These are phyloP conservation scores for Chlorops oryzae DNA, from an alignment of 1,140 invertebrate genomes.

Conservation along the genomic window DNA sequence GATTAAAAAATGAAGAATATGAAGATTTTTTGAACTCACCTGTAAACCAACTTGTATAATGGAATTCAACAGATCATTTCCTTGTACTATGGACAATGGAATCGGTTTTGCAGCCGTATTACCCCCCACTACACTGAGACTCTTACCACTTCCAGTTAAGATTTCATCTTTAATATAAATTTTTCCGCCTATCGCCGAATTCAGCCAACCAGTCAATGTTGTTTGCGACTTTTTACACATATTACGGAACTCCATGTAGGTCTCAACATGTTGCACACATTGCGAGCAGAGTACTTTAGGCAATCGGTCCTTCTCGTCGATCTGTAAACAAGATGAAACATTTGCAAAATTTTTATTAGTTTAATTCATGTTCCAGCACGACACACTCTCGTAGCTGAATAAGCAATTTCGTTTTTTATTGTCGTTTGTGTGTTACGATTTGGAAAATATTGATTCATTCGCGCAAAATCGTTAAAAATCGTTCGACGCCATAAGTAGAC, in stretches of 20 bases:
- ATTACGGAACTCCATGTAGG: slow-evolving; percentile 57
- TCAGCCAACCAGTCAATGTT: slow-evolving; percentile 62
- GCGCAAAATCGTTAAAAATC: too few relatives aligned
- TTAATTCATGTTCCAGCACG: background rate
- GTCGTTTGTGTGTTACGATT: too few relatives aligned
- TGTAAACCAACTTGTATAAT: slow-evolving; percentile 45
- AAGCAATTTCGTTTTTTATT: too few relatives aligned
- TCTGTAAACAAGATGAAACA: slow-evolving; percentile 44
- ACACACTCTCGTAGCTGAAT: too few relatives aligned
- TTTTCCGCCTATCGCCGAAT: slow-evolving; percentile 61
- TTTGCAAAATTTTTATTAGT: background rate
- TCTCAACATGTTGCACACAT: slow-evolving; percentile 59
- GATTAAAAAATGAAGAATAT: too few relatives aligned
- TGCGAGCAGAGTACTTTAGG: slow-evolving; percentile 65
- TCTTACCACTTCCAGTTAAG: slow-evolving; percentile 32
- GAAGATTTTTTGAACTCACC: slow-evolving; percentile 12
- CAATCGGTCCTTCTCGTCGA: slow-evolving; percentile 61
- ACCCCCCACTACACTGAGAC: slow-evolving; percentile 30
- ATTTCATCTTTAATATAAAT: slow-evolving; percentile 55
- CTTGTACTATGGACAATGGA: slow-evolving; percentile 29
- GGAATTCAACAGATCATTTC: slow-evolving; percentile 32
- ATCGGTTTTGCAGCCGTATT: slow-evolving; percentile 9
- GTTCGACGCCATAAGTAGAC: too few relatives aligned
- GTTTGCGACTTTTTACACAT: slow-evolving; percentile 61
- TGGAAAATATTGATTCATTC: too few relatives aligned